Evolutionary conservation across 2,113 vertebrate genomes (phyloP), one percentile per base, ranked within the genome.

Genomic region (Syngnathus scovelli): DNA sequence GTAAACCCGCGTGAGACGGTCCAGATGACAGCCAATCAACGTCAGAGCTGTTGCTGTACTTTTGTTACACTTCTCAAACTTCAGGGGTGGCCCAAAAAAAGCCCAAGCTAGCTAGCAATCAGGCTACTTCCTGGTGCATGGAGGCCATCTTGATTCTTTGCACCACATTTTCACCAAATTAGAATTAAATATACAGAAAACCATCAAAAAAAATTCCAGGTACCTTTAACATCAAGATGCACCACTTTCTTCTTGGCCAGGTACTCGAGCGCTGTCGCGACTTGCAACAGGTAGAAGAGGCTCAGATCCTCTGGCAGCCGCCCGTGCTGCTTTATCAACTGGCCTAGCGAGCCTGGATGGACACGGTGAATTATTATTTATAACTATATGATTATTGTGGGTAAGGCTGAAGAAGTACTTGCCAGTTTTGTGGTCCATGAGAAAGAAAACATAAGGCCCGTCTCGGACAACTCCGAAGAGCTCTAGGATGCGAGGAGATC

Each of bases 191-290:
- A 15, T 16, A 18, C 19, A 11, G 18, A 49, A 49, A 49, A 44
- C 1, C 39, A 39, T 39, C 15, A 1, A 55, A 55, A 55, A 55
- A 5, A 3, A 11, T 33, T 33, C 12, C 48, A 49, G 18, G 60
- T 84, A 98, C 97, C 96, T 93, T 99, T 99, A 62, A 99, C 89
- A 46, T 99, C 97, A 38, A 96, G 93, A 49, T 99, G 97, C 4
- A 92, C 90, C 75, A 99, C 89, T 59, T 86, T 91, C 59, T 87
- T 93, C 68, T 88, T 90, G 5, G 92, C 91, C 60, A 99, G 89
- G 86, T 96, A 92, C 68, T 94, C 92, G 73, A 98, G 87, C 0
- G 93, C 95, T 44, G 91, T 92, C 2, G 94, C 72, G 0, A 93
- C 92, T 72, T 99, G 95, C 8, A 84, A 88, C 70, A 94, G 83